Percentiles rank a stretch among this genome's conserved stretches.
Evolutionary conservation across 2,113 vertebrate species (phyloP).

Genomic region (Saguinus imperator): DNA sequence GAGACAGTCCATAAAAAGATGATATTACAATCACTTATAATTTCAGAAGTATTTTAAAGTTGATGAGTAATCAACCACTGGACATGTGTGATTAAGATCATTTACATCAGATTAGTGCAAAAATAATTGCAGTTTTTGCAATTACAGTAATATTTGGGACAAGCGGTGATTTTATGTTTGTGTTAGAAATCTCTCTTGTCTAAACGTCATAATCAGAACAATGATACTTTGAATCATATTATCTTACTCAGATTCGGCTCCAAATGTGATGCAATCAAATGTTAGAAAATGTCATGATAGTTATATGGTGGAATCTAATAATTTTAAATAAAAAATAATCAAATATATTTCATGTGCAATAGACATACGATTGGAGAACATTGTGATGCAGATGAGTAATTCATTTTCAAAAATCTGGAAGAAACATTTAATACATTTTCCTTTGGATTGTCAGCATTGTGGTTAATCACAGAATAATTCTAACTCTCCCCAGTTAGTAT

Average conservation of each 20-base stretch:
- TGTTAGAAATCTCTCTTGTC: background rate
- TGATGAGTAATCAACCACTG: background rate
- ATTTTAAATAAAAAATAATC: slow-evolving; percentile 5
- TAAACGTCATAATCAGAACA: background rate
- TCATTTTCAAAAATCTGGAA: background rate
- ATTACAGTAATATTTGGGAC: background rate
- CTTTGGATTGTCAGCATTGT: background rate
- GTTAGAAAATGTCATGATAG: background rate
- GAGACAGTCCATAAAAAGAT: background rate
- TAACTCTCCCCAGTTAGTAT: background rate
- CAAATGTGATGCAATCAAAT: background rate
- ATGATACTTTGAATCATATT: background rate
- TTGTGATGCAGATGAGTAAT: background rate
- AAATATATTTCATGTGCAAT: background rate
- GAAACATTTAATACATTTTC: background rate
- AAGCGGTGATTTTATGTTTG: background rate
- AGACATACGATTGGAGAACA: background rate
- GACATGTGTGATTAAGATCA: background rate
- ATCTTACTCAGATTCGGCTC: background rate
- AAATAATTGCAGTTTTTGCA: too few species aligned
- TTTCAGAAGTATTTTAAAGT: slow-evolving; percentile 15
- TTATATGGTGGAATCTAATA: slow-evolving; percentile 17
- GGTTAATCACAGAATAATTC: background rate
- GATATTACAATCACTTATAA: background rate
- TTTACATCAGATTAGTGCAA: background rate